Evolutionary conservation across 2,888 invertebrate genomes (phyloP), one percentile per base, ranked within the genome.

Genomic region (Andrena trimmerana): DNA sequence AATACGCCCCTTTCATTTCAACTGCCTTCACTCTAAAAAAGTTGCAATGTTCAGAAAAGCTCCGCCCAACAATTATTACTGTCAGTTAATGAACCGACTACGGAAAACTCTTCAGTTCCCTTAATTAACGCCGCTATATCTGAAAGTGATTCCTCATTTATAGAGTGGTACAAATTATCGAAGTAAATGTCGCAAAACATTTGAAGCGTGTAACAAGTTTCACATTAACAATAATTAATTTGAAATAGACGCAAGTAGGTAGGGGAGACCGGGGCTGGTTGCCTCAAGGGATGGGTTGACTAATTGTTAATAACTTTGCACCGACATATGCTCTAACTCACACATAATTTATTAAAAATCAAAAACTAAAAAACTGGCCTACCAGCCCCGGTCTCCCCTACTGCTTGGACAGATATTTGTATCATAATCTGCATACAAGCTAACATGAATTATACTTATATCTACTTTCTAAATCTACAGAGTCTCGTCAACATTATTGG

Each of bases 41-140:
- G 74, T 79, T 73, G 65, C 78, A 73, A 73, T 70, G 77, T 74
- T 63, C 71, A 62, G 20, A 36, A 72, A 68, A 60, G 78, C 82
- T 75, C 88, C 86, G 78, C 80, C 88, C 88, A 84, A 74, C 79
- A 83, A 89, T 89, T 85, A 86, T 78, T 60, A 77, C 78, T n/a
- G 83, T 59, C 75, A 60, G n/a, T 78, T 87, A 87, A 87, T 68
- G 79, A 87, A 78, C 59, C 76, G 57, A 27, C 74, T 24, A 13
- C 42, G 8, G 62, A 65, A 29, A 52, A 29, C 52, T 54, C 66
- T 60, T 57, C 68, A 62, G 48, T 74, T 71, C 57, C 10, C 74
- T 66, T 77, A 66, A 82, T 86, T 78, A 52, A 13, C n/a, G 36
- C n/a, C n/a, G 50, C 33, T 2, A 8, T 27, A 20, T 20, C 57